Percentiles rank a stretch among this genome's conserved stretches.
Conservation (phyloP, 1,140 invertebrate species). For the Caenorhabditis brenneri region DNA sequence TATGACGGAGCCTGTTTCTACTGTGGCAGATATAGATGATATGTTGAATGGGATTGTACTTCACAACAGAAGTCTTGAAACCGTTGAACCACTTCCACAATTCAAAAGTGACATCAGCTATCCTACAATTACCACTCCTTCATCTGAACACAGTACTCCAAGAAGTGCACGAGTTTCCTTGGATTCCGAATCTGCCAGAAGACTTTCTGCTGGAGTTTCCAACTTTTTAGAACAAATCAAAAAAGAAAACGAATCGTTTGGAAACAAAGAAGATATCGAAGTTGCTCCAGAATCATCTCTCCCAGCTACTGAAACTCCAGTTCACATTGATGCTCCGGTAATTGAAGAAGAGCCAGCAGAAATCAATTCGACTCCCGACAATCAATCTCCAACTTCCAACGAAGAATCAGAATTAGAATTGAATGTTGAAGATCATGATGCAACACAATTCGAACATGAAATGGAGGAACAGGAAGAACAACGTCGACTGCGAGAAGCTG, state of each 20-base stretch:
- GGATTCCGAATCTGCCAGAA: neutral
- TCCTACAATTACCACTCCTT: neutral
- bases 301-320: neutral
- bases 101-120: conserved; percentile 3
- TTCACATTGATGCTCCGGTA: neutral
- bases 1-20: neutral
- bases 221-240: neutral
- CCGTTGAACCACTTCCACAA: neutral
- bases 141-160: neutral
- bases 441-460: conserved; percentile 15
- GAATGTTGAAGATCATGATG: neutral
- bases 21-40: neutral
- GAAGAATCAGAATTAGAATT: neutral
- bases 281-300: no score
- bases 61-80: neutral
- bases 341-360: neutral
- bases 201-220: neutral
- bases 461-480: conserved; percentile 8
- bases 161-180: neutral
- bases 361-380: neutral
- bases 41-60: neutral
- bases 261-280: neutral
- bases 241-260: neutral
- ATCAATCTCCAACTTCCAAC: neutral
- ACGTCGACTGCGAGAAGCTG: neutral